Conservation (phyloP, 1,140 invertebrate species). For the Drosophila ironensis region DNA sequence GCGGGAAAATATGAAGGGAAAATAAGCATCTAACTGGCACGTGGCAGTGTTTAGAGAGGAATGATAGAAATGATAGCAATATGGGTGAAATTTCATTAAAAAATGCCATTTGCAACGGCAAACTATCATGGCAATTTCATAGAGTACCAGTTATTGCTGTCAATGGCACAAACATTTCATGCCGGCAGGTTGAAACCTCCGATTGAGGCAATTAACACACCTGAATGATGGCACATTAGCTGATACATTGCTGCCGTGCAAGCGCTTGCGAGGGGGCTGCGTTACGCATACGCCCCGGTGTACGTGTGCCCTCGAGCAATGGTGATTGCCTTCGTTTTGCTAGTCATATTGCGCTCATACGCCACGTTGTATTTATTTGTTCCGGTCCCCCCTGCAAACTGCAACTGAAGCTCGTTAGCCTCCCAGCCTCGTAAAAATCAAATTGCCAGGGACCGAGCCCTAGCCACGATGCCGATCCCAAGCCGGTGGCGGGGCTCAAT, state of each 20-base stretch:
- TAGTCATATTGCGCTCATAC: conserved; percentile 48
- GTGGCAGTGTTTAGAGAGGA: neutral
- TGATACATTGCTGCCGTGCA: neutral
- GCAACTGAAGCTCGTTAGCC: conserved; percentile 62
- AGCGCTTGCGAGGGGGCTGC: neutral
- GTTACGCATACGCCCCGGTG: conserved; percentile 31
- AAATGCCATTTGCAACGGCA: too few species aligned
- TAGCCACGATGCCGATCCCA: too few species aligned
- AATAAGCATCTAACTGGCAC: conserved; percentile 1
- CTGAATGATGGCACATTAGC: conserved; percentile 31
- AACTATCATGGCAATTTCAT: too few species aligned
- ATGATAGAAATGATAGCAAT: neutral
- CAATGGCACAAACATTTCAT: too few species aligned
- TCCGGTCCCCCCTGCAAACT: conserved; percentile 36
- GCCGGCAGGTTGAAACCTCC: too few species aligned
- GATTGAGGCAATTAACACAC: conserved; percentile 35
- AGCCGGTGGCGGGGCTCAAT: too few species aligned
- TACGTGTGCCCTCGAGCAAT: neutral
- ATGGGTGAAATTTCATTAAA: too few species aligned
- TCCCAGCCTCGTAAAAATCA: conserved; percentile 62
- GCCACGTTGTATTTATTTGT: conserved; percentile 67
- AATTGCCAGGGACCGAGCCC: conserved; percentile 38
- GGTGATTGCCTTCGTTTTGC: conserved; percentile 47
- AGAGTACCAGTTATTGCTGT: too few species aligned
- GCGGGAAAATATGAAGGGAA: neutral